Evolutionary conservation across 2,888 invertebrate species (phyloP).

Genomic region (Malacosoma neustria): DNA sequence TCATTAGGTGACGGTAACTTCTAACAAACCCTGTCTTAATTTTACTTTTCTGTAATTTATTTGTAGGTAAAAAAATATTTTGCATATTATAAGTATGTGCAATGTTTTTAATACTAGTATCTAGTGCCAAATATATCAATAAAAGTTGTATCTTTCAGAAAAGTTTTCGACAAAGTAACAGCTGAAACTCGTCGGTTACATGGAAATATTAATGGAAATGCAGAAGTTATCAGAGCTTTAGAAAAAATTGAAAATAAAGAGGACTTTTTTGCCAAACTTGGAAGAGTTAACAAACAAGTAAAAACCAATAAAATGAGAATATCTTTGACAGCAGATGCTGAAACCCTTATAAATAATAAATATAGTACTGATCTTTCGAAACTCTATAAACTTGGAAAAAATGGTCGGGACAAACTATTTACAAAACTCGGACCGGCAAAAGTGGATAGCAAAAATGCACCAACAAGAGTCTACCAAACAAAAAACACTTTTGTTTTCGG

Average conservation of each 20-base stretch:
- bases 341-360: conserved; percentile 21
- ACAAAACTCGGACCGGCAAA: conserved; percentile 20
- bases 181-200: conserved; percentile 41
- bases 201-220: conserved; percentile 33
- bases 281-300: conserved; percentile 21
- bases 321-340: conserved; percentile 22
- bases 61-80: too few relatives aligned
- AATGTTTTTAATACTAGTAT: too few relatives aligned
- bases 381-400: conserved; percentile 17
- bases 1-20: too few relatives aligned
- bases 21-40: too few relatives aligned
- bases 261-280: conserved; percentile 25
- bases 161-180: conserved; percentile 46
- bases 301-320: conserved; percentile 25
- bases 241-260: conserved; percentile 24
- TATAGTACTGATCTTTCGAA: conserved; percentile 15
- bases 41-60: too few relatives aligned
- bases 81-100: too few relatives aligned
- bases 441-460: conserved; percentile 21
- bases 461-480: conserved; percentile 18
- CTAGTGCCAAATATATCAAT: too few relatives aligned
- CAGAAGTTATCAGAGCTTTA: conserved; percentile 46
- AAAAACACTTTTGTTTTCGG: conserved; percentile 1
- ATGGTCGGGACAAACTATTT: conserved; percentile 19
- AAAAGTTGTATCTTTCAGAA: too few relatives aligned